Percentiles rank a stretch among this genome's conserved stretches.
Conservation (phyloP, 2,797 vertebrate species). For the Erethizon dorsatum region DNA sequence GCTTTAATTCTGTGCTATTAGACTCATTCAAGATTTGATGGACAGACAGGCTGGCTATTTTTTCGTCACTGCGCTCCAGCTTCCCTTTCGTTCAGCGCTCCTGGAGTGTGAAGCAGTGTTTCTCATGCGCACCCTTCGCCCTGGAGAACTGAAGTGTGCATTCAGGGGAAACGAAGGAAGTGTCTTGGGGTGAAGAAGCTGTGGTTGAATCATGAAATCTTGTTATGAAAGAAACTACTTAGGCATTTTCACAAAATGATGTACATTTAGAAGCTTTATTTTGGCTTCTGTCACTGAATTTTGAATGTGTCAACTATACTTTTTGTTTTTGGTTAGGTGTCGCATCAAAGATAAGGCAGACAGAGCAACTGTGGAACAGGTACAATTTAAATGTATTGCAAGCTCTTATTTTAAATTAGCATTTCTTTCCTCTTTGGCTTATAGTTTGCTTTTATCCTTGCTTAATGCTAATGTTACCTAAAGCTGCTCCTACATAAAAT, state of each 20-base stretch:
- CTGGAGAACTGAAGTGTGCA: neutral
- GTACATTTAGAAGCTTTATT: neutral
- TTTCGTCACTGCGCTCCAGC: neutral
- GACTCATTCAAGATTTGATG: neutral
- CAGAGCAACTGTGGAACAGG: slow-evolving; percentile 98
- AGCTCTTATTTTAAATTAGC: slow-evolving; percentile 9
- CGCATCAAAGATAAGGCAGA: slow-evolving; percentile 98
- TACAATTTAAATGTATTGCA: slow-evolving; percentile 78
- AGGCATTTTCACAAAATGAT: neutral
- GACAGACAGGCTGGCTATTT: neutral
- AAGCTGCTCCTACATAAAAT: neutral
- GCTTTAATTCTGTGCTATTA: neutral
- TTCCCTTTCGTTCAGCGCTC: neutral
- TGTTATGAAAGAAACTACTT: neutral
- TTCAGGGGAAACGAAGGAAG: neutral
- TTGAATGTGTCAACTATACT: neutral
- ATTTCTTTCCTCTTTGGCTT: slow-evolving; percentile 29
- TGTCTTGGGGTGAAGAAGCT: neutral
- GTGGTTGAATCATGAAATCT: neutral
- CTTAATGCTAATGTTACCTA: slow-evolving; percentile 42
- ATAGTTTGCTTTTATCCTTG: slow-evolving; percentile 39
- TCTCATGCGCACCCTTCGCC: neutral
- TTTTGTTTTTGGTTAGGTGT: slow-evolving; percentile 90
- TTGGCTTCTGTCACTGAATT: neutral
- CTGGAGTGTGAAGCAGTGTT: neutral